phyloP scores from a whole-genome alignment of 2,888 invertebrate species.

The Tanytarsus gracilentus region DNA sequence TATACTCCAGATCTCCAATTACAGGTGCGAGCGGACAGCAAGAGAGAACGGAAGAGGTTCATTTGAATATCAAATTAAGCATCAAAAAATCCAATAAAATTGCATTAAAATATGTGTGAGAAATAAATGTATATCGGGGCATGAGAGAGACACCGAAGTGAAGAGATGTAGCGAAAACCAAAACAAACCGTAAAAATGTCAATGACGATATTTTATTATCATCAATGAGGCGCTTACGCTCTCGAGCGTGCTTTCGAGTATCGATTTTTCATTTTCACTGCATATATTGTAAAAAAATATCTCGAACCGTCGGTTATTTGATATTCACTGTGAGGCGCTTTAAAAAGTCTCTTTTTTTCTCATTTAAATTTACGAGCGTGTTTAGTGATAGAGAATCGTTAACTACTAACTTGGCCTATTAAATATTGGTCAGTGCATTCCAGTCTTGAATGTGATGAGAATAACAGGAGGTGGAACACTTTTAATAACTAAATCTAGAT shows the following conservation, averaged over 20 bases:
- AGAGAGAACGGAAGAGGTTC: neutral
- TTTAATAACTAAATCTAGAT: no score
- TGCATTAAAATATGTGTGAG: conserved; percentile 25
- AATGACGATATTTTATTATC: conserved; percentile 21
- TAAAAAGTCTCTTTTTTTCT: neutral
- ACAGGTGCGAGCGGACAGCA: neutral
- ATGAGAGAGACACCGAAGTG: neutral
- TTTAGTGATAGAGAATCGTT: neutral
- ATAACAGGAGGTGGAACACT: no score
- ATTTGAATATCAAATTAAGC: conserved; percentile 24
- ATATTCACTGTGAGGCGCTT: neutral
- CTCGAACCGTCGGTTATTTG: conserved; percentile 9
- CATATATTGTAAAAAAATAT: neutral
- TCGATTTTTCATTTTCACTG: conserved; percentile 10
- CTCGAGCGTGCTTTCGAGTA: neutral
- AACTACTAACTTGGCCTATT: no score
- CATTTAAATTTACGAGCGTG: neutral
- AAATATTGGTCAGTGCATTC: no score
- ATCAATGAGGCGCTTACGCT: conserved; percentile 16
- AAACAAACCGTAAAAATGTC: conserved; percentile 26
- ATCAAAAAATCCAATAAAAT: conserved; percentile 20
- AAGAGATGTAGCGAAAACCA: neutral
- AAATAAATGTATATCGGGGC: neutral
- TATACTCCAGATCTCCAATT: no score
- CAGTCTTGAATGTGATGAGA: no score